phyloP scores from a whole-genome alignment of 2,113 vertebrate genomes.

The Athene cunicularia region DNA sequence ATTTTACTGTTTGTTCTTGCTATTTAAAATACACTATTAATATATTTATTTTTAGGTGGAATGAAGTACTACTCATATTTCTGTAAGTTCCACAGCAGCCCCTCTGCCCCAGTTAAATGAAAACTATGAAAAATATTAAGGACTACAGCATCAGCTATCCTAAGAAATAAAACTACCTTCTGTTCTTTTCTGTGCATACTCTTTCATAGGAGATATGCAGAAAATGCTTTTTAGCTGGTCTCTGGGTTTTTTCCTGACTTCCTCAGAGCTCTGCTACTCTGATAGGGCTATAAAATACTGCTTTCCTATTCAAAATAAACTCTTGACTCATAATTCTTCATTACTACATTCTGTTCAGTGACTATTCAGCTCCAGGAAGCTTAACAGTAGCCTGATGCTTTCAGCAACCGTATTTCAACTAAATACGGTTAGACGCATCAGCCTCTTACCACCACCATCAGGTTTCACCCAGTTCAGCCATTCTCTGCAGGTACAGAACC shows the following conservation, averaged over 20 bases:
- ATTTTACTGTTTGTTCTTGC: neutral
- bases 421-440: neutral
- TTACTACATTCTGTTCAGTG: neutral
- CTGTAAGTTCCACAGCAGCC: neutral
- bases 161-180: neutral
- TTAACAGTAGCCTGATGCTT: neutral
- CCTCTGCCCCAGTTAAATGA: neutral
- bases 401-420: neutral
- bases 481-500: neutral
- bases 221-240: neutral
- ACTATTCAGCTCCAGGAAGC: neutral
- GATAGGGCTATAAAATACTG: neutral
- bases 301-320: neutral
- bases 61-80: neutral
- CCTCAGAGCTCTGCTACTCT: neutral
- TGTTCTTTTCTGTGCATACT: neutral
- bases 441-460: neutral
- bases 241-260: neutral
- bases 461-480: neutral
- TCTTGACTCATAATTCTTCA: neutral
- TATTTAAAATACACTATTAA: neutral
- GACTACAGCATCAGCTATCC: neutral
- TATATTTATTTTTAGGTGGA: conserved; percentile 2
- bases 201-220: neutral
- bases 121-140: neutral